Base-by-base conservation (phyloP, 2,888 invertebrate genomes). In the Sarcophaga caerulescens region DNA sequence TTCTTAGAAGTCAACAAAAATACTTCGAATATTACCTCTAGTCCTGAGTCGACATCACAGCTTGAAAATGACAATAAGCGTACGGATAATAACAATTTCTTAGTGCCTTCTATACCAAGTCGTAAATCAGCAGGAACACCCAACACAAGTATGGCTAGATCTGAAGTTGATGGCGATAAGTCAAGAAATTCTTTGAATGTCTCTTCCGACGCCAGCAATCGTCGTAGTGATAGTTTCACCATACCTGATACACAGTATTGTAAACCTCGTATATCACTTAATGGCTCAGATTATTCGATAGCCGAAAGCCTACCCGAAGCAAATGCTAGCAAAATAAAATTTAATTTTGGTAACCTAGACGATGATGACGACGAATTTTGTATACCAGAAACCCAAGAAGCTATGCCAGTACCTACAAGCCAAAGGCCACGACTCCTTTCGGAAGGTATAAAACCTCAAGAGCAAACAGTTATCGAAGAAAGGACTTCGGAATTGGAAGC, bases 341-440 rank as follows among this genome's bases (percentile, higher is more conserved):
- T 73, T 21, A 82, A 73, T 62, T 23, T 84, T 66, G 65, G 82
- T 23, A 63, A 65, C 66, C 12, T 52, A 14, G 57, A 19, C 25
- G 81, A 80, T 8, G 87, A 88, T 44, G 90, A 90, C 69, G 88
- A 90, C 60, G 89, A 90, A 10, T 89, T 89, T 60, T 90, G 88
- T 78, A 89, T 91, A 79, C 91, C 91, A 25, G 91, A 91, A 87
- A 91, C 91, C 0, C 91, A 91, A 84, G 90, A 90, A 69, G 74
- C 88, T 2, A 65, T 81, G 4, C 47, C 57, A 5, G 14, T 59
- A 19, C 10, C 57, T 3, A 63, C 14, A 2, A 81, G 44, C 25
- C 65, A 79, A 66, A 68, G n/a, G 5, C 73, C 52, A 14, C 45
- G 35, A 3, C 19, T 25, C 3, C 12, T 66, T 4, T 25, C 45